Conservation (phyloP, 2,113 vertebrate species). For the Labeo rohita region DNA sequence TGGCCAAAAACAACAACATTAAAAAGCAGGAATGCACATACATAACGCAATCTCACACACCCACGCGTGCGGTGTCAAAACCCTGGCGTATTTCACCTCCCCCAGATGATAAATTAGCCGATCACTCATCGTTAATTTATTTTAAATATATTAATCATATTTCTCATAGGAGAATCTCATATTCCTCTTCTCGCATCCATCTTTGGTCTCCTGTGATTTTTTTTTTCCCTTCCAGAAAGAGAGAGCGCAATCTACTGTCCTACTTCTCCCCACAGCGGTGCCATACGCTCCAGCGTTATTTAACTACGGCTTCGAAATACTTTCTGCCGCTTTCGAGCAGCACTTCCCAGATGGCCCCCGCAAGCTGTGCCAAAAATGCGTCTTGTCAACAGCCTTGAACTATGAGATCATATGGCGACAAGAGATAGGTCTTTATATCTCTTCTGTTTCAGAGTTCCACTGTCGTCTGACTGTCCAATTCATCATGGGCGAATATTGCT, state of each 20-base stretch:
- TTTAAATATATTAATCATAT: slow-evolving; percentile 47
- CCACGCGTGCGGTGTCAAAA: slow-evolving; percentile 41
- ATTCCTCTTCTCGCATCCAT: slow-evolving; percentile 14
- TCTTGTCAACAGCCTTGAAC: slow-evolving; percentile 65
- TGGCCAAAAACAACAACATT: slow-evolving; percentile 45
- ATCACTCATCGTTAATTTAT: slow-evolving; percentile 43
- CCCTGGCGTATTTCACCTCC: slow-evolving; percentile 41
- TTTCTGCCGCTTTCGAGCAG: slow-evolving; percentile 54
- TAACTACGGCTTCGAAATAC: slow-evolving; percentile 47
- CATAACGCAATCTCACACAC: slow-evolving; percentile 32
- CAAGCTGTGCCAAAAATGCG: slow-evolving; percentile 62
- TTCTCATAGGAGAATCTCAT: slow-evolving; percentile 36
- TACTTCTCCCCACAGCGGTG: slow-evolving; percentile 53
- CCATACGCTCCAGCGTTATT: slow-evolving; percentile 19
- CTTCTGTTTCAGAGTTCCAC: slow-evolving; percentile 54
- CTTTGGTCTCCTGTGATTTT: slow-evolving; percentile 20
- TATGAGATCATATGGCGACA: slow-evolving; percentile 54
- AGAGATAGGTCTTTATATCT: slow-evolving; percentile 54
- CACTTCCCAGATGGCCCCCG: slow-evolving; percentile 57
- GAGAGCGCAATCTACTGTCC: slow-evolving; percentile 53
- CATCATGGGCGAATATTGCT: slow-evolving; percentile 61
- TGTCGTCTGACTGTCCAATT: slow-evolving; percentile 62
- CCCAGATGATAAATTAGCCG: slow-evolving; percentile 41
- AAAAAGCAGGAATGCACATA: slow-evolving; percentile 29
- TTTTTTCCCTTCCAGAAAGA: slow-evolving; percentile 18